Base-by-base conservation (phyloP, 2,113 vertebrate species). In the Oryzias curvinotus region DNA sequence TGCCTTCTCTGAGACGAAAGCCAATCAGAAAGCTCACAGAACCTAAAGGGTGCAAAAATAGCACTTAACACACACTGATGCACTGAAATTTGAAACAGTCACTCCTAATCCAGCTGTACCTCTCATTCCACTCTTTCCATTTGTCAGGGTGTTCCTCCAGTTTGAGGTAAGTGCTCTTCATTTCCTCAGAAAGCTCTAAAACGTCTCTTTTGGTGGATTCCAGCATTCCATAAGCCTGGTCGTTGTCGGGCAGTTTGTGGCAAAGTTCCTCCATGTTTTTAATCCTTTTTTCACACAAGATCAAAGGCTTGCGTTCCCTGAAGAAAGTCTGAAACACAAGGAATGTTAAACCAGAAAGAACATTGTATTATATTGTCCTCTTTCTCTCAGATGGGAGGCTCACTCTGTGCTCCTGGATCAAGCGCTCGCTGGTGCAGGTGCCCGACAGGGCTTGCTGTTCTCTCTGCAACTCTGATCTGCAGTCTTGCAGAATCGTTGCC, bases 321-420 rank as follows among this genome's bases (percentile, higher is more conserved):
- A 98, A 98, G 89, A 95, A 98, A 21, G 92, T 73, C 97, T 99
- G 72, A 36, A 62, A 64, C 63, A 16, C 53, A 52, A 44, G 36
- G 61, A 62, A 68, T 44, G 52, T n/a, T 48, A 52, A 46, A 72
- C 23, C 0, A 49, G 60, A 65, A 68, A 48, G n/a, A 58, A 66
- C 65, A 57, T 70, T 28, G 56, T 67, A 23, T 62, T 48, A 45
- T 45, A 58, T 14, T 28, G 68, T 74, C 28, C 52, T 16, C 65
- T 65, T 74, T 66, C 15, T 51, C 53, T 28, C 13, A 70, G 74
- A 68, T 54, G 56, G 6, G 0, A 36, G 48, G 26, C 66, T 55
- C 87, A 99, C 97, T 89, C 87, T 91, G 89, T 99, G 97, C 44
- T 98, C 96, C 83, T 88, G 82, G 62, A 98, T 92, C 65, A 95